Conservation (phyloP, 2,113 vertebrate species). For the Himantopus leucocephalus region DNA sequence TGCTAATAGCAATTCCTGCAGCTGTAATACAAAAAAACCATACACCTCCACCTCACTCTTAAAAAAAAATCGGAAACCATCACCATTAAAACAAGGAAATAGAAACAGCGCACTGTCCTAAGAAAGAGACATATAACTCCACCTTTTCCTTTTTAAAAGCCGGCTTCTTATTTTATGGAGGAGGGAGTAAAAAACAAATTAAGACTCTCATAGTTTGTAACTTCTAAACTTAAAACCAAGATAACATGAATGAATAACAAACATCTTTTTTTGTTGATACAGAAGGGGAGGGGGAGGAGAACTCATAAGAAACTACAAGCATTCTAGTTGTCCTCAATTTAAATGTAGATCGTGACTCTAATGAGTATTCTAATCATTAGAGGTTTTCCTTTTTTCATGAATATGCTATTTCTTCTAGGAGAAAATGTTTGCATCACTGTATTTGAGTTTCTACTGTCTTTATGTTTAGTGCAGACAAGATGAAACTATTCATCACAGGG, state of each 20-base stretch:
- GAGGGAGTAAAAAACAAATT: background rate
- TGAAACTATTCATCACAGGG: background rate
- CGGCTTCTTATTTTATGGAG: background rate
- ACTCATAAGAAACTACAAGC: background rate
- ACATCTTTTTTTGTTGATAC: background rate
- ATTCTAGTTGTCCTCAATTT: background rate
- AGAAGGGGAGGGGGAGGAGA: accelerated
- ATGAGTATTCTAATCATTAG: background rate
- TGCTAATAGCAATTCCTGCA: background rate
- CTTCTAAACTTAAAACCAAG: background rate
- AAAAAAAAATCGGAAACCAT: background rate
- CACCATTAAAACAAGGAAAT: background rate
- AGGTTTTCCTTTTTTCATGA: background rate
- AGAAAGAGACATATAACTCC: background rate
- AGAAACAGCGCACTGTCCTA: background rate
- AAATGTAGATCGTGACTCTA: background rate
- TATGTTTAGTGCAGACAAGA: background rate
- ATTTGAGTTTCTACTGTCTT: background rate
- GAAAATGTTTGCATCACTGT: background rate
- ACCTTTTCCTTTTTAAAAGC: background rate
- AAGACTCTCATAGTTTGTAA: background rate
- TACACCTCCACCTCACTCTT: accelerated
- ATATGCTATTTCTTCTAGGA: background rate
- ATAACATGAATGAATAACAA: background rate
- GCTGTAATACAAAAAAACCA: background rate